Conservation (phyloP, 2,113 vertebrate genomes). For the Chaenogobius annularis region DNA sequence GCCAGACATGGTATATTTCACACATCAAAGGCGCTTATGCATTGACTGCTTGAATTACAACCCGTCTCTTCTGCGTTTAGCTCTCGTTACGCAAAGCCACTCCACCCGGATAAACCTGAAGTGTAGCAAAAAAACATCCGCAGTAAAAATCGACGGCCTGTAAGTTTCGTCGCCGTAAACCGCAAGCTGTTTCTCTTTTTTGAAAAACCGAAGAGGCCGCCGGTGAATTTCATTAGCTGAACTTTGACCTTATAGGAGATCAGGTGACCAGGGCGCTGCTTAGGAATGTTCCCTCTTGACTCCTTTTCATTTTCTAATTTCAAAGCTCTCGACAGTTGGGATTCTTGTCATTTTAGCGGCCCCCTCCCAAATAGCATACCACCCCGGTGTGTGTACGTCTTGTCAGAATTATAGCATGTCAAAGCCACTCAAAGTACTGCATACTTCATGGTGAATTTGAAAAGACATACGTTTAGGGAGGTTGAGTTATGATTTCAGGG, state of each 20-base stretch:
- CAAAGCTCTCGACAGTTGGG: conserved; percentile 44
- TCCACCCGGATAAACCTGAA: neutral
- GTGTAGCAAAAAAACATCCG: conserved; percentile 24
- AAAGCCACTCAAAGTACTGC: conserved; percentile 1
- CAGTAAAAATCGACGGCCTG: conserved; percentile 9
- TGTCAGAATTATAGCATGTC: neutral
- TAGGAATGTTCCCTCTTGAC: conserved; percentile 66
- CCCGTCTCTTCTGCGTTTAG: neutral
- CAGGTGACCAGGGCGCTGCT: conserved; percentile 65
- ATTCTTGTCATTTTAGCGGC: conserved; percentile 39
- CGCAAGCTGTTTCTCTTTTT: conserved; percentile 29
- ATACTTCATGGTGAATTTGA: neutral
- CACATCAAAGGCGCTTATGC: conserved; percentile 19
- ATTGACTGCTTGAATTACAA: neutral
- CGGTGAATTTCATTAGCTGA: conserved; percentile 65
- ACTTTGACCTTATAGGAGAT: conserved; percentile 63
- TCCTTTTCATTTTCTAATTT: conserved; percentile 66
- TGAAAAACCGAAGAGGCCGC: conserved; percentile 24
- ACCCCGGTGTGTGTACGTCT: neutral
- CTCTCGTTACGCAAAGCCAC: neutral
- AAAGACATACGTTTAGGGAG: neutral
- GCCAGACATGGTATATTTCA: conserved; percentile 42
- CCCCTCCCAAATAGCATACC: neutral
- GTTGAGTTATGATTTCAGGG: neutral
- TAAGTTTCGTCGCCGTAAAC: conserved; percentile 27